phyloP scores from a whole-genome alignment of 1,140 invertebrate genomes.

The Augochlora pura region DNA sequence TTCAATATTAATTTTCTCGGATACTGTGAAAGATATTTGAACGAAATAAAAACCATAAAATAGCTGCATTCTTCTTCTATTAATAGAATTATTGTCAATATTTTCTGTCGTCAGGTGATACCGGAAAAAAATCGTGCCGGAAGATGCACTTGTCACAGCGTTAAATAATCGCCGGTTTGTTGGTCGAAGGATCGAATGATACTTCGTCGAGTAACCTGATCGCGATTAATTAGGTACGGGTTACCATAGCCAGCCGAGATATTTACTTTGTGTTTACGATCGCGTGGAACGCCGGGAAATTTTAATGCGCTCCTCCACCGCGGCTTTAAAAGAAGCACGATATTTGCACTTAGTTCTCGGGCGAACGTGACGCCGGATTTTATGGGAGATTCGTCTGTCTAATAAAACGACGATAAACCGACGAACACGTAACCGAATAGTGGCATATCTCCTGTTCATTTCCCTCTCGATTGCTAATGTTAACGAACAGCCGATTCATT shows the following conservation, averaged over 20 bases:
- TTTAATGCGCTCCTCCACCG: not conserved
- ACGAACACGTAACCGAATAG: not conserved
- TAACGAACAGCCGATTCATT: constrained; percentile 3
- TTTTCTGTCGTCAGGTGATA: too few relatives aligned
- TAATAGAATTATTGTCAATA: too few relatives aligned
- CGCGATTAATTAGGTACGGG: not conserved
- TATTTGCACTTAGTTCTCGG: constrained; percentile 1
- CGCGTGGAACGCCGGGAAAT: not conserved
- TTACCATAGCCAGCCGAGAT: not conserved
- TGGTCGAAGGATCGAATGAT: too few relatives aligned
- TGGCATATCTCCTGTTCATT: not conserved
- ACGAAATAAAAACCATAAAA: too few relatives aligned
- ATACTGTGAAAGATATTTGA: too few relatives aligned
- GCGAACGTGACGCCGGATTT: not conserved
- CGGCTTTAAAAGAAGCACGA: not conserved
- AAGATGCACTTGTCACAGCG: too few relatives aligned
- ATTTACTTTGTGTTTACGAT: not conserved
- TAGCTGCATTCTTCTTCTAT: too few relatives aligned
- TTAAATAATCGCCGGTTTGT: too few relatives aligned
- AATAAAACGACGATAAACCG: not conserved
- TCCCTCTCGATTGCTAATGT: not conserved
- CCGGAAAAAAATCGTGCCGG: too few relatives aligned
- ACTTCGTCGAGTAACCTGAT: too few relatives aligned
- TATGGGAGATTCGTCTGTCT: constrained; percentile 2
- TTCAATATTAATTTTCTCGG: too few relatives aligned